Evolutionary conservation across 2,113 vertebrate genomes (phyloP), one percentile per base, ranked within the genome.

Genomic region (Apodemus sylvaticus): DNA sequence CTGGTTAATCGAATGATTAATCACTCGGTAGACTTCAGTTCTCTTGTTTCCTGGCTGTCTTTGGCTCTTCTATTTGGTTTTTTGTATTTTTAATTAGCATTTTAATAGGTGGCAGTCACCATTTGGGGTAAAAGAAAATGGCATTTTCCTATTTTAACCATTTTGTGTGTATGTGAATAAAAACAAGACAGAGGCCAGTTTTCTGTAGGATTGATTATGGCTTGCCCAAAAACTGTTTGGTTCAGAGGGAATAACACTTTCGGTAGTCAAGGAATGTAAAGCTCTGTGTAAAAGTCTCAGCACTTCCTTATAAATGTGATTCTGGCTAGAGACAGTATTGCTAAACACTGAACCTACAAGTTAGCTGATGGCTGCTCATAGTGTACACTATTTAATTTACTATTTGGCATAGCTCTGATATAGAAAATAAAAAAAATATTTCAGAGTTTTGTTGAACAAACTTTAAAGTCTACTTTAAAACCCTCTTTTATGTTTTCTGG

Each of bases 1-100:
- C 98, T 97, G 95, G 97, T 97, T 97, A 97, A 96, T 97, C 91
- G 79, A 90, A 96, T 55, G 81, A 97, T 98, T 97, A 94, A 96
- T 96, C 98, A 91, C 95, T 96, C 9, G 0, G 64, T 95, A 91
- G 96, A 76, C 64, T 95, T 95, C 90, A n/a, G 94, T 90, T 36
- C 93, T 97, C 95, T 94, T 94, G 66, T 96, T 98, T 98, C 94
- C 95, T 96, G 93, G 95, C 97, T 97, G 96, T 98, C 97, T 97
- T 95, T 86, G 2, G 96, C 96, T 97, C 62, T 73, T 86, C 34
- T 94, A 73, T 96, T 96, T 96, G 73, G 73, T 66, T 87, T 71
- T 88, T 55, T 93, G 26, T 86, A 51, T 96, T 81, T 7, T 70
- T 7, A 96, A 97, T 97, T 97, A 97, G 95, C 96, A 97, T 97